Evolutionary conservation across 2,113 vertebrate genomes (phyloP), one percentile per base, ranked within the genome.

Genomic region (Trematomus loennbergii): DNA sequence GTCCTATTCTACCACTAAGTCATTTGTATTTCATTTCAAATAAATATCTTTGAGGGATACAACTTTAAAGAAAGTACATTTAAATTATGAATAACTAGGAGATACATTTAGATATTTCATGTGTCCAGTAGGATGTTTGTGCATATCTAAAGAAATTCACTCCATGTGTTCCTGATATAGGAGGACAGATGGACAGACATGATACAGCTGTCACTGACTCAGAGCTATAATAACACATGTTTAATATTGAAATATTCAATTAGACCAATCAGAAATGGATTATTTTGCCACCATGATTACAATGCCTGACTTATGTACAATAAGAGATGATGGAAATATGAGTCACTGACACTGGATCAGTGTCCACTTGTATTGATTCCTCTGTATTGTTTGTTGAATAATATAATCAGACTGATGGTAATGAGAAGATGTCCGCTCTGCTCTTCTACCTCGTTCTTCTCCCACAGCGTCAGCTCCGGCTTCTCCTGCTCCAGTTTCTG

Each of bases 391-490:
- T 4, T 67, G 70, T 20, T 49, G 1, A 54, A 66, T 90, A 88
- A 89, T 75, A 33, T 11, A 79, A 90, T 91, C 46, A 76, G n/a
- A 22, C 16, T 77, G 54, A 78, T 60, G 78, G 77, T 57, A 77
- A 69, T 57, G 52, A 76, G 29, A 76, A 33, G 33, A 75, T 36
- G 66, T 84, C 75, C 9, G 33, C 29, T 71, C 13, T 29, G 48
- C 36, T 58, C 55, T 2, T 0, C 3, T 91, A 98, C 98, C 97
- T 99, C 98, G 0, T 99, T 99, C 92, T 99, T 99, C 81, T 99
- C 97, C 98, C 98, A 99, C 52, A 99, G 95, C 0, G 97, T 97
- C 81, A 99, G 78, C 93, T 99, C 97, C 15, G 92, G 95, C 91
- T 98, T 97, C 53, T 95, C 91, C 69, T 92, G 96, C 83, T 98